These are phyloP conservation scores for Hypolimnas misippus DNA, from an alignment of 2,888 invertebrate genomes.

Conservation along the genomic window DNA sequence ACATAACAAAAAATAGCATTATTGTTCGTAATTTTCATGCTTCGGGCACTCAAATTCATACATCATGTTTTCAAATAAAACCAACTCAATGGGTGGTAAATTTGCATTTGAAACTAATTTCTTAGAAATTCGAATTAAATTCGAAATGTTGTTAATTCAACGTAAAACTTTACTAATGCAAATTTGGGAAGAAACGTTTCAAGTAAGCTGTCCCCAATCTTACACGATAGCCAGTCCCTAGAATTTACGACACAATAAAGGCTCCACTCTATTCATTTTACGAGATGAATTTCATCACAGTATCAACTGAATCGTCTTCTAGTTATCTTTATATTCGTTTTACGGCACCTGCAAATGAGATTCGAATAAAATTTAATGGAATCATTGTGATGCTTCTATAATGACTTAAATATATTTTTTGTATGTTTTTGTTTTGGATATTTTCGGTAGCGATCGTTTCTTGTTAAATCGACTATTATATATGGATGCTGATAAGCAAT, in stretches of 20 bases:
- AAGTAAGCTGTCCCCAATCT: conserved; percentile 35
- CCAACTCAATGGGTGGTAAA: too few species aligned
- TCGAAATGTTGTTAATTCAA: neutral
- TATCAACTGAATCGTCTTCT: conserved; percentile 56
- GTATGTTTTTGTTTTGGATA: neutral
- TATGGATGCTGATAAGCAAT: too few species aligned
- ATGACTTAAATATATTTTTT: neutral
- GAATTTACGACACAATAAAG: conserved; percentile 67
- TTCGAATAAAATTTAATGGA: conserved; percentile 44
- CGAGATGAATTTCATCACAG: conserved; percentile 70
- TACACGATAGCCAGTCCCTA: conserved; percentile 46
- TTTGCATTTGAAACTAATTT: too few species aligned
- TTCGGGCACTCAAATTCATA: too few species aligned
- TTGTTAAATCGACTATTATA: too few species aligned
- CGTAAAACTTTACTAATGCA: conserved; percentile 8
- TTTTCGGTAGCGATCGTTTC: neutral
- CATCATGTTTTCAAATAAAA: too few species aligned
- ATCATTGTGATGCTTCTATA: conserved; percentile 9
- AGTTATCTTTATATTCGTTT: conserved; percentile 71
- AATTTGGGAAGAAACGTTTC: conserved; percentile 9
- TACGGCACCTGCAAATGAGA: conserved; percentile 65
- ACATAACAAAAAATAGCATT: too few species aligned
- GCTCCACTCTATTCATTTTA: conserved; percentile 68
- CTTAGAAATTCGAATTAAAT: too few species aligned
- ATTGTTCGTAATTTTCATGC: too few species aligned